Evolutionary conservation across 2,113 vertebrate species (phyloP), one percentile per base, ranked within the genome.

Genomic region (Nerophis lumbriciformis): DNA sequence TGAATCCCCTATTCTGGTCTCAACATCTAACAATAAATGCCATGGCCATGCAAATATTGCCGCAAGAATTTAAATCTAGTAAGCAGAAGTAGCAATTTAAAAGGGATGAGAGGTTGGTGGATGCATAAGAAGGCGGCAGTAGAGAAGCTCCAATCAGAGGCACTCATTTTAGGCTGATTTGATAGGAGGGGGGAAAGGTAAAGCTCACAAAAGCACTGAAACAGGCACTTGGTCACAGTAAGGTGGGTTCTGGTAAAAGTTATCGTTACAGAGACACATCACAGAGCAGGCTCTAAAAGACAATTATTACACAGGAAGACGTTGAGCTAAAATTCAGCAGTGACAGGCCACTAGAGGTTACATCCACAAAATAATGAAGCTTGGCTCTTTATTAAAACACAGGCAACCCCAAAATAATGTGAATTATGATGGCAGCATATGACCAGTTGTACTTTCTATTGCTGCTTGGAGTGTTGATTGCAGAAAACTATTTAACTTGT

Each of bases 111-210:
- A 65, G 59, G 44, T 6, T 28, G 45, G 65, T 73, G 48, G 62
- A 66, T 62, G 69, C 61, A 76, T 62, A 60, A 54, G 45, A 55
- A 66, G 6, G 36, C 13, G 9, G 42, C 8, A 55, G 63, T 13
- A 5, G 8, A 60, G 53, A 54, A 19, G 53, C 59, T 61, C 16
- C 72, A 85, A 82, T 81, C 69, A 71, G 75, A 82, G 68, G 70
- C 83, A 80, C 66, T 36, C 44, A 69, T 80, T 86, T 82, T 73
- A 80, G 78, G 77, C 73, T 87, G 86, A 85, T 87, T 85, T 85
- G 72, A 81, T 79, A 81, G 80, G 87, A 84, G 69, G 78, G 80
- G 83, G 84, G 79, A 88, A 90, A 91, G 87, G 88, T 90, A 89
- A 90, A 89, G 88, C 85, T 90, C 78, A 90, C 90, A 89, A 68